These are phyloP conservation scores for Conistra vaccinii DNA, from an alignment of 2,888 invertebrate species.

Conservation along the genomic window DNA sequence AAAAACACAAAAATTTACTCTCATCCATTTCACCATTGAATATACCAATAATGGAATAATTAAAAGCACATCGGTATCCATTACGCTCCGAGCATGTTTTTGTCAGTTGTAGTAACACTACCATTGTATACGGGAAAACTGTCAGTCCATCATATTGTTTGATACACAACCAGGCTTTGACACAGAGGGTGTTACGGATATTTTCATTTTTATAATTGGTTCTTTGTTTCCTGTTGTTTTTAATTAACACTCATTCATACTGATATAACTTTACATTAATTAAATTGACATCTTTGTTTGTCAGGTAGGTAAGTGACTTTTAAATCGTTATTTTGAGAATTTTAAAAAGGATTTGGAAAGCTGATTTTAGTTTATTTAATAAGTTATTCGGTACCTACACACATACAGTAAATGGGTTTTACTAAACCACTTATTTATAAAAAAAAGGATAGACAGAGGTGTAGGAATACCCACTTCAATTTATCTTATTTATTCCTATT, in stretches of 20 bases:
- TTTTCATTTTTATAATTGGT: slow-evolving; percentile 12
- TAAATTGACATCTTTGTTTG: neutral
- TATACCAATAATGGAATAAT: slow-evolving; percentile 44
- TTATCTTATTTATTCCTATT: neutral
- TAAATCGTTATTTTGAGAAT: neutral
- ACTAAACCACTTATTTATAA: neutral
- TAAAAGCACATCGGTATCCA: slow-evolving; percentile 54
- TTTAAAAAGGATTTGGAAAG: neutral
- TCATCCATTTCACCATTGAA: slow-evolving; percentile 39
- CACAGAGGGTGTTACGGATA: slow-evolving; percentile 7
- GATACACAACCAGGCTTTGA: slow-evolving; percentile 21
- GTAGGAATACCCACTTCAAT: neutral
- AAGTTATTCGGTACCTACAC: neutral
- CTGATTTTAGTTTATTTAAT: neutral
- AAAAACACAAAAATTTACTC: slow-evolving; percentile 45
- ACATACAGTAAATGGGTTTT: neutral
- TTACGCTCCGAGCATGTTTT: slow-evolving; percentile 47
- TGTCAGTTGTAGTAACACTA: slow-evolving; percentile 47
- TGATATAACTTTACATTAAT: neutral
- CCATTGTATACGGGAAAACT: slow-evolving; percentile 32
- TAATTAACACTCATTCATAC: neutral
- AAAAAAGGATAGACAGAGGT: neutral
- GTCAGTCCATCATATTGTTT: slow-evolving; percentile 49
- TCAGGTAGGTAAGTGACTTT: neutral
- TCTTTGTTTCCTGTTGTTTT: slow-evolving; percentile 4